Evolutionary conservation across 2,888 invertebrate genomes (phyloP).

Genomic region (Meteorus colon): DNA sequence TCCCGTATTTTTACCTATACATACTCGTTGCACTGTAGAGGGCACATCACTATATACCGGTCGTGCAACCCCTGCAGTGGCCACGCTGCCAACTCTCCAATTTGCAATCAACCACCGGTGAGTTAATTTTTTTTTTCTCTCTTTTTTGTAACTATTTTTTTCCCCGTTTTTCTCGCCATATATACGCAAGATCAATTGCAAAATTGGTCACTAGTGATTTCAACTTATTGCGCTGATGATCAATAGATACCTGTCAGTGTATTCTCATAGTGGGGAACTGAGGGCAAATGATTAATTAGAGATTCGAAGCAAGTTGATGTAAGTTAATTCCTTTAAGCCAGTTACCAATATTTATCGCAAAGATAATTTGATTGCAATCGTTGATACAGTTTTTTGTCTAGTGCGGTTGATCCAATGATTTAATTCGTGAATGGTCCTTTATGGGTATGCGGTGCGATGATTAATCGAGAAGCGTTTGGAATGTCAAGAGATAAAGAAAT

Average conservation of each 20-base stretch:
- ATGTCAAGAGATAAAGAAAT: not conserved
- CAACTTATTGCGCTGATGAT: constrained; percentile 34
- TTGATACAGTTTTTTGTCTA: not conserved
- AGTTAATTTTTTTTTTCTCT: constrained; percentile 35
- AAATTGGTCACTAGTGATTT: constrained; percentile 49
- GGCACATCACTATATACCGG: constrained; percentile 3
- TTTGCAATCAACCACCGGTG: constrained; percentile 45
- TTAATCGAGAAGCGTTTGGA: not conserved
- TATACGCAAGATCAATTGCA: constrained; percentile 44
- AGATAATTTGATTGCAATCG: not conserved
- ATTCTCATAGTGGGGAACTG: not conserved
- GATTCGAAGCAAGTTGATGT: too few species aligned
- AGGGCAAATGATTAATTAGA: not conserved
- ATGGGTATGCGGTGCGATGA: not conserved
- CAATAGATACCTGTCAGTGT: not conserved
- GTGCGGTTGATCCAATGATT: not conserved
- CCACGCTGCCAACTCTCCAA: constrained; percentile 40
- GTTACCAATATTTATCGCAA: not conserved
- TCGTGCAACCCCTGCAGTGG: constrained; percentile 16
- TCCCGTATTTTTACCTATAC: not conserved
- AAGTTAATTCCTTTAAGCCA: too few species aligned
- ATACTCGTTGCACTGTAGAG: not conserved
- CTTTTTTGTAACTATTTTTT: constrained; percentile 28
- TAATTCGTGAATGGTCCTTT: not conserved
- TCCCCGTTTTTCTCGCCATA: not conserved